phyloP scores from a whole-genome alignment of 2,888 invertebrate genomes.

The Cephus spinipes region DNA sequence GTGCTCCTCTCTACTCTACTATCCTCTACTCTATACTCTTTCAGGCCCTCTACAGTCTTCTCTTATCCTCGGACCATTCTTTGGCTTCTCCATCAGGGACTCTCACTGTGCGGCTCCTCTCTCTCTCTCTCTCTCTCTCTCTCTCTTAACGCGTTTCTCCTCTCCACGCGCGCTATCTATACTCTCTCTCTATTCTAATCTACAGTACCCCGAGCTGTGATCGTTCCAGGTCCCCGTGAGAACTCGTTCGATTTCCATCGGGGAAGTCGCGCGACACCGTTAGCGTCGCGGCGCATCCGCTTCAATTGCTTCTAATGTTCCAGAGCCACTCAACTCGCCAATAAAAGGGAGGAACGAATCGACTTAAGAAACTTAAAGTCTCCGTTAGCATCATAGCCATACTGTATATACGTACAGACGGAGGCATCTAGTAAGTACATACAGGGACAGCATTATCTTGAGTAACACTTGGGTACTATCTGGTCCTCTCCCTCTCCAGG shows the following conservation, averaged over 20 bases:
- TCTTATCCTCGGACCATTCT: background rate
- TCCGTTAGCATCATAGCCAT: background rate
- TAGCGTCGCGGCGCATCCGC: background rate
- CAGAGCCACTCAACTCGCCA: background rate
- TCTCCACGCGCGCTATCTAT: background rate
- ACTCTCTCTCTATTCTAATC: background rate
- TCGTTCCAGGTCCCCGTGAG: background rate
- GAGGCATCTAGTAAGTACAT: background rate
- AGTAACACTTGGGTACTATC: background rate
- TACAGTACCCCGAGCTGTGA: background rate
- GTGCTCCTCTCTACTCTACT: background rate
- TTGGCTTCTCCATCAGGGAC: background rate
- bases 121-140: conserved; percentile 12
- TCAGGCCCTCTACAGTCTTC: background rate
- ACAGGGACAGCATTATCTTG: background rate
- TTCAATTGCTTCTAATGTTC: background rate
- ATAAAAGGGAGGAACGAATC: background rate
- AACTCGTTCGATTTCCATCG: background rate
- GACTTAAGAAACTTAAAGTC: background rate
- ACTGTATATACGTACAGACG: background rate
- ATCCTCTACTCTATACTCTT: background rate
- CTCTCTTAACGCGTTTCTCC: background rate
- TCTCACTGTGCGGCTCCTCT: background rate
- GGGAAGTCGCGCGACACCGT: background rate
- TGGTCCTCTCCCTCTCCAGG: background rate